phyloP scores from a whole-genome alignment of 2,888 invertebrate species.

The Diaprepes abbreviatus region DNA sequence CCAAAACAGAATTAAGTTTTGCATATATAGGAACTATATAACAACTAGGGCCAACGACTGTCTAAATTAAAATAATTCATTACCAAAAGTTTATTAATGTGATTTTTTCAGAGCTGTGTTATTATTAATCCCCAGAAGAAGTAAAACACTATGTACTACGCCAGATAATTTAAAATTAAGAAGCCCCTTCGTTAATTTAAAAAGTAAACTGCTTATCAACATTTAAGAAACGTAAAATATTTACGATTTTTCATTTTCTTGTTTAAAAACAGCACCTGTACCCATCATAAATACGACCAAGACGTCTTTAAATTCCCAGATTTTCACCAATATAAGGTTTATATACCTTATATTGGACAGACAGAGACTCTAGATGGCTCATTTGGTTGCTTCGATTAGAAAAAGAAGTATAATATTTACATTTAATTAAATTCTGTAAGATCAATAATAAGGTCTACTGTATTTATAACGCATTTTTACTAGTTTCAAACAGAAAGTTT shows the following conservation, averaged over 20 bases:
- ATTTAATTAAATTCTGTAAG: conserved; percentile 18
- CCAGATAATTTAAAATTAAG: background rate
- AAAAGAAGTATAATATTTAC: conserved; percentile 22
- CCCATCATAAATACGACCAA: conserved; percentile 17
- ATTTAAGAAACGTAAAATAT: conserved; percentile 11
- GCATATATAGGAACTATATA: too few relatives aligned
- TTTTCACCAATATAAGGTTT: too few relatives aligned
- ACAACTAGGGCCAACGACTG: too few relatives aligned
- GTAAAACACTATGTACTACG: too few relatives aligned
- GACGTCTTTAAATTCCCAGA: background rate
- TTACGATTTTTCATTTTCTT: conserved; percentile 10
- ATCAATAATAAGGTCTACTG: background rate
- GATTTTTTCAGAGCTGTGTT: too few relatives aligned
- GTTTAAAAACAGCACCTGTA: conserved; percentile 12
- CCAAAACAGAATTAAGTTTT: too few relatives aligned
- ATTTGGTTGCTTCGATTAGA: conserved; percentile 7
- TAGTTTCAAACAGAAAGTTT: background rate
- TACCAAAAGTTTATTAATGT: too few relatives aligned
- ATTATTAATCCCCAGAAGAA: too few relatives aligned
- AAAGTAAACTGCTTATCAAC: background rate
- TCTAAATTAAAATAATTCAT: too few relatives aligned
- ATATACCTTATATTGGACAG: conserved; percentile 15
- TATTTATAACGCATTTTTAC: background rate
- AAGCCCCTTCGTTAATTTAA: background rate
- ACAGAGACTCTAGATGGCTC: conserved; percentile 6